Evolutionary conservation across 23 tunicate species (phyloP).

Genomic region (Clavelina lepadiformis): DNA sequence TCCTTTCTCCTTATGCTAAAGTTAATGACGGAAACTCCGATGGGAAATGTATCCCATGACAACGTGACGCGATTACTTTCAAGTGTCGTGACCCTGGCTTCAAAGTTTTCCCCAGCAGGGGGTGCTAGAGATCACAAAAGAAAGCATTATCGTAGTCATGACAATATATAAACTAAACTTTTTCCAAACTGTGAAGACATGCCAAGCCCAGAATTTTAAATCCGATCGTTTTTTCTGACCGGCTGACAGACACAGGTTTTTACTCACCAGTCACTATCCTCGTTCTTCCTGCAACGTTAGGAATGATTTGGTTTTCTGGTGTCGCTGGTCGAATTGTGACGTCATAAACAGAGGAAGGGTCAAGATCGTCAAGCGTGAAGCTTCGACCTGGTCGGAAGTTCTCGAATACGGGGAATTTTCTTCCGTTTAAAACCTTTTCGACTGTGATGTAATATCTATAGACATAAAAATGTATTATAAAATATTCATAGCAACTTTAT

Average conservation of each 20-base stretch:
- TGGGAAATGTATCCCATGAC: constrained; percentile 27
- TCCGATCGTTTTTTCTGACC: too few species aligned
- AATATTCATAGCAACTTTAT: too few species aligned
- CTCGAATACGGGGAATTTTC: background rate
- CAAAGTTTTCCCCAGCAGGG: constrained; percentile 2
- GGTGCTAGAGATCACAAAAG: too few species aligned
- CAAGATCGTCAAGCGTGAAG: constrained; percentile 6
- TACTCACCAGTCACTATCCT: constrained; percentile 14
- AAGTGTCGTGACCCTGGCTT: constrained; percentile 15
- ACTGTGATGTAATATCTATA: constrained; percentile 31
- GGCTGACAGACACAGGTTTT: background rate
- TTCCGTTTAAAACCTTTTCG: background rate
- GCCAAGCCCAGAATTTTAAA: too few species aligned
- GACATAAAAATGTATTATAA: too few species aligned
- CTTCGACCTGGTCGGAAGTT: constrained; percentile 7
- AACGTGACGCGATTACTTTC: constrained; percentile 20
- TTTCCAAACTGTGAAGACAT: too few species aligned
- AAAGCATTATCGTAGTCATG: too few species aligned
- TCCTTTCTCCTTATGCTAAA: constrained; percentile 6
- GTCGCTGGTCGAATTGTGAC: constrained; percentile 26
- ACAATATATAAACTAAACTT: too few species aligned
- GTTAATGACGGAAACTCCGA: constrained; percentile 3
- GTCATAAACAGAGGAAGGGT: constrained; percentile 15
- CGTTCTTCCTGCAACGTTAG: constrained; percentile 17
- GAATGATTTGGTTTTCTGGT: constrained; percentile 5